Evolutionary conservation across 1,140 invertebrate species (phyloP), one percentile per base, ranked within the genome.

Genomic region (Micrasema minimum): DNA sequence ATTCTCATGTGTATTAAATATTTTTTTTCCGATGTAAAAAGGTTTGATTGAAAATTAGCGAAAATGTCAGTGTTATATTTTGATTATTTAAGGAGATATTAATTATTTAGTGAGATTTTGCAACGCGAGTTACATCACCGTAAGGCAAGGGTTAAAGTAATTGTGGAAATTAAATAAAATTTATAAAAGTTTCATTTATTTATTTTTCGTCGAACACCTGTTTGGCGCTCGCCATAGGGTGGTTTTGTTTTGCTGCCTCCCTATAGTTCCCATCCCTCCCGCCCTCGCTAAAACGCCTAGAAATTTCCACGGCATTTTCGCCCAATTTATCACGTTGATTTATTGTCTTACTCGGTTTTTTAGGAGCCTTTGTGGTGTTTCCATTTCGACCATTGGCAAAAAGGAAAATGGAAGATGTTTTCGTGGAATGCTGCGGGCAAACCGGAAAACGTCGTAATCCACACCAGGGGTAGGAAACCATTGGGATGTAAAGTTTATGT

Each of bases 251-350:
- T 38, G 26, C 18, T 23, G 2, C 23, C 6, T 20, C 43, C 55
- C 46, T 6, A 2, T 2, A n/a, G 59, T 14, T 37, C 37, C 4
- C 23, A 22, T 9, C 38, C 64, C 26, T 20, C 31, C 31, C 46
- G 16, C 46, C 46, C 18, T 23, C 50, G 48, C 67, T 64, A 69
- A 69, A 62, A 51, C 67, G 59, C 31, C 53, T 23, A 69, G 55
- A 69, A 53, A 69, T 53, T 69, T 69, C 55, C 46, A 62, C 57
- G 46, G 43, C 48, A 62, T 57, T 62, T n/a, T 64, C 31, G 67
- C 57, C 67, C 67, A 69, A 69, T 69, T 69, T 69, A 69, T 69
- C 67, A 69, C 55, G 18, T 41, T 69, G 67, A 69, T 69, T 69
- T 69, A 69, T 69, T 69, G 67, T 69, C 55, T 69, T 45, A 41